These are phyloP conservation scores for Scaptodrosophila lebanonensis DNA, from an alignment of 1,140 invertebrate species.

Conservation along the genomic window DNA sequence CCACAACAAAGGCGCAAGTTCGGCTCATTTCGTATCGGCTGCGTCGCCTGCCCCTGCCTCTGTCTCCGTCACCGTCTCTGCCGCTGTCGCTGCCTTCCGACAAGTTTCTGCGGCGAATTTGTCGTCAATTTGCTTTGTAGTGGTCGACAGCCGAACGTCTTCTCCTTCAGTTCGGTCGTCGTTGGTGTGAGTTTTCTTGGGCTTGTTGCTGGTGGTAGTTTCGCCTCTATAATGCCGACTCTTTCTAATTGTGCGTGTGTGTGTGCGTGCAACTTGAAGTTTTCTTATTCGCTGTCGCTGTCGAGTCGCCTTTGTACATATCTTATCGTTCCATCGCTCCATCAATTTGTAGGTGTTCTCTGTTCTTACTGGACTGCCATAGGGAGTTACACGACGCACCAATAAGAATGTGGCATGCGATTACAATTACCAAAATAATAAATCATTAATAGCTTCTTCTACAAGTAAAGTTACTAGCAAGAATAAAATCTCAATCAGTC, in stretches of 20 bases:
- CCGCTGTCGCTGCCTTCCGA: neutral
- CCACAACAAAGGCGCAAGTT: conserved; percentile 31
- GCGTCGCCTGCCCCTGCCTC: too few species aligned
- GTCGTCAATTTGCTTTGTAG: conserved; percentile 42
- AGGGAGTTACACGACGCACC: conserved; percentile 29
- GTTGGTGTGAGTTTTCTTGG: conserved; percentile 64
- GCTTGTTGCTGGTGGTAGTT: conserved; percentile 24
- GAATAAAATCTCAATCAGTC: too few species aligned
- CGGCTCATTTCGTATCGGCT: conserved; percentile 14
- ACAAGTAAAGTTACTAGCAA: too few species aligned
- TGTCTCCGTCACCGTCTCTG: conserved; percentile 4
- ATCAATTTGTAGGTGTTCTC: conserved; percentile 41
- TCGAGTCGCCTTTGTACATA: conserved; percentile 24
- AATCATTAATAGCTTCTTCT: too few species aligned
- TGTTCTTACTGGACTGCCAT: conserved; percentile 24
- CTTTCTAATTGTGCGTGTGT: conserved; percentile 24
- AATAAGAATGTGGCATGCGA: conserved; percentile 51
- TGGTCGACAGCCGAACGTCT: conserved; percentile 21
- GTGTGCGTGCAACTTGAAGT: conserved; percentile 23
- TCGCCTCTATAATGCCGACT: conserved; percentile 17
- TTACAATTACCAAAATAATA: too few species aligned
- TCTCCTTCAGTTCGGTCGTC: conserved; percentile 25
- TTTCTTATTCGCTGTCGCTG: conserved; percentile 55
- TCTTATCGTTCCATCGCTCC: conserved; percentile 40
- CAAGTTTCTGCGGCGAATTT: conserved; percentile 60